Evolutionary conservation across 2,113 vertebrate species (phyloP), one percentile per base, ranked within the genome.

Genomic region (Hydropotes inermis): DNA sequence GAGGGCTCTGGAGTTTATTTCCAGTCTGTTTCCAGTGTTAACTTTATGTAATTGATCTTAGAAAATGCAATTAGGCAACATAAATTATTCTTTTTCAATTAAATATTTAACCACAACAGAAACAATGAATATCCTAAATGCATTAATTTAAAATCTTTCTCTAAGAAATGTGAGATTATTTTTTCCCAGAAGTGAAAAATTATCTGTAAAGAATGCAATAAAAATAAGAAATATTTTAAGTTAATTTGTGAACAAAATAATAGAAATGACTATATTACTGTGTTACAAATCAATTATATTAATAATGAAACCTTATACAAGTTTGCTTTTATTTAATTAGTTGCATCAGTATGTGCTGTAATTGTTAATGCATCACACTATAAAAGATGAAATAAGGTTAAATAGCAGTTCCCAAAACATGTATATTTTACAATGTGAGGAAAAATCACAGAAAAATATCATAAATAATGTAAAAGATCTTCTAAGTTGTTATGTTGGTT

Each of bases 321-420:
- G 98, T 98, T 99, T 98, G 98, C 95, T 99, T 98, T 98, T 98
- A 98, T 98, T 98, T 99, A 98, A 99, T 98, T 98, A 99, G 97
- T 98, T 98, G 67, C 95, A 98, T 98, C 97, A 98, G 96, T 98
- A 96, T 98, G 94, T 82, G 88, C 83, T 91, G 6, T 58, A 92
- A 98, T 93, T 98, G 95, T 98, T 98, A 99, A 98, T 98, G 87
- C n/a, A 98, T 98, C 87, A 98, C 98, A 98, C 47, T 97, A 98
- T 97, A 98, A 98, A 97, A 98, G 93, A 99, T 98, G 90, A 98
- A 99, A 98, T 96, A 94, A 98, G 96, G 97, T 98, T 99, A 99
- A 98, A 97, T 55, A 78, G 87, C 94, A 98, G 58, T 60, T 96
- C 94, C 93, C 76, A 79, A 96, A 98, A 98, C 85, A 95, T 95